Percentiles rank a stretch among this genome's conserved stretches.
phyloP scores from a whole-genome alignment of 1,140 invertebrate genomes.

The Caenorhabditis brenneri region DNA sequence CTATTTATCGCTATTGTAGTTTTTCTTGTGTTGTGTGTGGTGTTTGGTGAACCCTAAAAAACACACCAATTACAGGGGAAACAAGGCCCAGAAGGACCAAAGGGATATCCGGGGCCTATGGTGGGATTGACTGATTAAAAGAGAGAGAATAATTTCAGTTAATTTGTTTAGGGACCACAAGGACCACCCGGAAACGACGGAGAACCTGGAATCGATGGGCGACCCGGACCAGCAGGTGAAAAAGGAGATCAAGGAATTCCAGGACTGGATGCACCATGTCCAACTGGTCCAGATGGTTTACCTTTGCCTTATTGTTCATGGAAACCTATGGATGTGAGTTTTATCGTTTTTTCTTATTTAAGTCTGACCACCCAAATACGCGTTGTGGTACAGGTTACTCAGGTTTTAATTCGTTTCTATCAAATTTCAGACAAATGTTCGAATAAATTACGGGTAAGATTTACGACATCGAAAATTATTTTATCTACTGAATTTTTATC shows the following conservation, averaged over 20 bases:
- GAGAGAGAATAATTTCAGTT: slow-evolving; percentile 53
- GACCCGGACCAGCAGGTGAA: slow-evolving; percentile 46
- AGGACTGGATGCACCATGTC: slow-evolving; percentile 93
- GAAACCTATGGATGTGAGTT: slow-evolving; percentile 76
- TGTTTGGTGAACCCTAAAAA: not conserved
- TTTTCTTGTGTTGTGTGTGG: not conserved
- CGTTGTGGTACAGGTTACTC: not conserved
- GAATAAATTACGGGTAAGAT: slow-evolving; percentile 61
- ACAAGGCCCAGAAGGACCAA: slow-evolving; percentile 50
- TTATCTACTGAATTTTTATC: too few species aligned
- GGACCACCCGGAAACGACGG: slow-evolving; percentile 57
- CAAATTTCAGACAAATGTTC: slow-evolving; percentile 51
- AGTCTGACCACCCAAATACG: too few species aligned
- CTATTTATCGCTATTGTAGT: not conserved
- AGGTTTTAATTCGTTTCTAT: slow-evolving; percentile 21
- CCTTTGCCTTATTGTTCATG: slow-evolving; percentile 91
- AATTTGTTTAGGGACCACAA: slow-evolving; percentile 62
- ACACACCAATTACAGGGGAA: slow-evolving; percentile 52
- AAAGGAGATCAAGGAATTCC: slow-evolving; percentile 85
- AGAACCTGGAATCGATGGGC: slow-evolving; percentile 50
- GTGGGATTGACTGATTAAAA: not conserved
- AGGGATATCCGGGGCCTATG: slow-evolving; percentile 54
- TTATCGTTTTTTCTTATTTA: too few species aligned
- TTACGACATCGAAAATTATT: not conserved
- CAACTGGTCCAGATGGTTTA: slow-evolving; percentile 87